Evolutionary conservation across 2,113 vertebrate species (phyloP), one percentile per base, ranked within the genome.

Genomic region (Saiga tatarica): DNA sequence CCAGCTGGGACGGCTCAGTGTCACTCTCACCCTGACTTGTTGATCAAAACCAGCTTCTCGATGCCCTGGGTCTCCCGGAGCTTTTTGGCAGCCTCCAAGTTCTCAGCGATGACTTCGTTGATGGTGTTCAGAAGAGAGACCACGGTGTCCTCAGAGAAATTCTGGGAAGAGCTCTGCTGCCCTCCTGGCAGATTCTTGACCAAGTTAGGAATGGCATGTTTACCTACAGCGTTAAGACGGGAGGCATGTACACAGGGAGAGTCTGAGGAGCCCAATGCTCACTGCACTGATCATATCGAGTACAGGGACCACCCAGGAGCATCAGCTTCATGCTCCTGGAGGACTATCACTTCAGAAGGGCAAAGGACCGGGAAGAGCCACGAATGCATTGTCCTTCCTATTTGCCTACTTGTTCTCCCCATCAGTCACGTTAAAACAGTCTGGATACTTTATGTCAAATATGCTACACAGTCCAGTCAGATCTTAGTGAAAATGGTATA

Each of bases 1-100:
- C 0, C 0, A 55, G 62, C 30, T 89, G 0, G 26, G 21, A 62
- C 39, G 45, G 60, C 21, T 57, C 84, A 52, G 36, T 33, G 42
- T 7, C 81, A 33, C 95, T 53, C 98, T 97, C 94, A 99, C 99
- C 99, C 99, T 21, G 99, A 99, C 88, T 99, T 99, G 99, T 99
- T 99, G 97, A 99, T 99, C 81, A 99, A 99, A 97, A 99, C 99
- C 90, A 99, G 98, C 91, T 99, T 99, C 98, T 99, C 99, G 0
- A 99, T 99, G 57, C 99, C 99, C 96, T 99, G 99, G 0, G 99
- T 99, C 97, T 99, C 99, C 45, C 99, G 99, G 94, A 99, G 99
- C 87, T 99, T 99, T 98, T 99, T 99, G 76, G 99, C 99, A 0
- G 99, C 99, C 67, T 99, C 99, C 28, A 99, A 97, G 90, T 99